Evolutionary conservation across 2,113 vertebrate genomes (phyloP).

Genomic region (Seriola quinqueradiata): DNA sequence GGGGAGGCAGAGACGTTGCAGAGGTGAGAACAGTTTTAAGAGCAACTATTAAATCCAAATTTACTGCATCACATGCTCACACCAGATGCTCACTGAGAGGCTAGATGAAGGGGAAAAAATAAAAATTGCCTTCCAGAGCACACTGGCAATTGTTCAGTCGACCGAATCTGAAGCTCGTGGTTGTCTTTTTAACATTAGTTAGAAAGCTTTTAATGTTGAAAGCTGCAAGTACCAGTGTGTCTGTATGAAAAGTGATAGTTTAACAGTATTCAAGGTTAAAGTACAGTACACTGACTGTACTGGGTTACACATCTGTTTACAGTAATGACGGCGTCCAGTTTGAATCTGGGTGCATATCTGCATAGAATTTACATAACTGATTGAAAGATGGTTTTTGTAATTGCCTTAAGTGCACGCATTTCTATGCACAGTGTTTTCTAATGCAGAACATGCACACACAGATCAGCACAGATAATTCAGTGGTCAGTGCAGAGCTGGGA

Average conservation of each 20-base stretch:
- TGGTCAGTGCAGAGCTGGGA: not conserved
- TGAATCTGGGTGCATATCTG: not conserved
- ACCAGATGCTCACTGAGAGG: conserved; percentile 43
- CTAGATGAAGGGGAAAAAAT: not conserved
- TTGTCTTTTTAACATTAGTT: not conserved
- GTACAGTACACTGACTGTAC: not conserved
- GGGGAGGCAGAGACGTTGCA: conserved; percentile 51
- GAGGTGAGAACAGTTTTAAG: conserved; percentile 36
- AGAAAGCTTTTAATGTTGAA: conserved; percentile 4
- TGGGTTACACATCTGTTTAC: not conserved
- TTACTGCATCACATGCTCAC: conserved; percentile 23
- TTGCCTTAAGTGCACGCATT: not conserved
- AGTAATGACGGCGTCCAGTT: not conserved
- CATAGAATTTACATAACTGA: not conserved
- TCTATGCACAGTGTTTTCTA: not conserved
- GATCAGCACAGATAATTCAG: not conserved
- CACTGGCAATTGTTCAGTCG: conserved; percentile 12
- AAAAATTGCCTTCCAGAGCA: conserved; percentile 16
- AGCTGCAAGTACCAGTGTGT: not conserved
- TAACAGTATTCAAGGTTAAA: conserved; percentile 24
- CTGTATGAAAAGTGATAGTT: not conserved
- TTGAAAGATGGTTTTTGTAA: not conserved
- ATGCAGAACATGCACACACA: not conserved
- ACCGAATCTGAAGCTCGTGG: not conserved
- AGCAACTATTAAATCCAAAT: conserved; percentile 21